Base-by-base conservation (phyloP, 2,797 vertebrate species). In the Botia almorhae region DNA sequence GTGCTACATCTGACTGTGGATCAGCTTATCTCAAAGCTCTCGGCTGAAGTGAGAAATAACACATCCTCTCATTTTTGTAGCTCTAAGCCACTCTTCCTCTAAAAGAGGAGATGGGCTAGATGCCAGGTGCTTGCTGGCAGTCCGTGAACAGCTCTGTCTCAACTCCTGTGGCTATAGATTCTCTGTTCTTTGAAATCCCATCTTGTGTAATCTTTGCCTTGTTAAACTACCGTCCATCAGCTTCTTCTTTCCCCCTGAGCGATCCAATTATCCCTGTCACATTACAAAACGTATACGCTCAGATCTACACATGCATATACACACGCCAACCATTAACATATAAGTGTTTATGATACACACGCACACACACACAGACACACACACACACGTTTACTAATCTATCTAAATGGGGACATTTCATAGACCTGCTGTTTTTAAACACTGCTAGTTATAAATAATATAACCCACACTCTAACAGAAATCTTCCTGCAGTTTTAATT, bases 151-250 rank as follows among this genome's bases (percentile, higher is more conserved):
- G 75, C 71, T 73, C 67, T 72, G 58, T 81, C 80, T 85, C 68
- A 39, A 78, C 76, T 85, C 69, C 36, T 64, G 36, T 69, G 60
- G 69, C 67, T 83, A 81, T 84, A 75, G 82, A 84, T 82, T 86
- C 64, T 67, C 43, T 39, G 71, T 79, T 58, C 73, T 80, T 81
- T 81, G 80, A 84, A 86, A 83, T 81, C 64, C 80, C 60, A 82
- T 82, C 74, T 83, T 81, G 83, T 79, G 80, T 80, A 84, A 82
- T 87, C 80, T 83, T 48, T 79, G 77, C 84, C 83, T 85, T 70
- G 82, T 87, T 87, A 86, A 87, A 82, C 55, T 76, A 77, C 77
- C 36, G 53, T 84, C 80, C 70, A 85, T 87, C 85, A 86, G 36
- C 58, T 69, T 83, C 72, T 80, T 46, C 68, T 76, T 85, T 51